Evolutionary conservation across 92 coral and sea anemone genomes (phyloP), one percentile per base, ranked within the genome.

Genomic region (Parazoanthus swiftii): DNA sequence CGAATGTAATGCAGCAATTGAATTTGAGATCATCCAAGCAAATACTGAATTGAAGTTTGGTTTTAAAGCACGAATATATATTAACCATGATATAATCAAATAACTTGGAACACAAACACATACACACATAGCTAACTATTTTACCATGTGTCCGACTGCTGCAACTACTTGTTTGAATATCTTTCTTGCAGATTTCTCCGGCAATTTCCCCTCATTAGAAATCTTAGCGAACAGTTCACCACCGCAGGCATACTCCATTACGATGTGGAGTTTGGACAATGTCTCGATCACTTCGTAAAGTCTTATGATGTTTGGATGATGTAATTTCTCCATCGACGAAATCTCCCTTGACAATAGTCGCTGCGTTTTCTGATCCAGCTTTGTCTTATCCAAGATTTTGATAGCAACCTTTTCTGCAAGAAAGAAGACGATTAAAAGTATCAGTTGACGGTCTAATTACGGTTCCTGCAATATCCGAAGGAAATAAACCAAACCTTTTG

Each of bases 121-220:
- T 58, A 81, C 39, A 79, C 66, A 50, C 38, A 44, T 2, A 58
- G 46, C 9, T 80, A 35, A 58, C 86, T 16, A 20, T 51, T 93
- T 89, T 81, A 97, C 99, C 99, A 97, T 97, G 89, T 97, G 99
- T 39, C 96, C 98, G 1, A 97, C 95, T 5, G 99, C 99, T 66
- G 99, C 96, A 44, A 90, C 91, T 23, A 97, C 94, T 88, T 97
- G 99, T 16, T 91, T 86, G 90, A 91, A 95, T 54, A 95, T 89
- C 77, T 93, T 94, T 81, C 92, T 92, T 16, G 98, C 96, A 23
- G 93, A 89, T 38, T 92, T 93, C 89, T 97, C 99, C 23, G 91
- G 91, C 74, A 97, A 82, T 88, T 97, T 97, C 25, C 99, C 99
- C 68, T 97, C 99, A 86, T 92, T 97, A 35, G 99, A 97, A 50